Base-by-base conservation (phyloP, 2,797 vertebrate species). In the Typhlichthys subterraneus region DNA sequence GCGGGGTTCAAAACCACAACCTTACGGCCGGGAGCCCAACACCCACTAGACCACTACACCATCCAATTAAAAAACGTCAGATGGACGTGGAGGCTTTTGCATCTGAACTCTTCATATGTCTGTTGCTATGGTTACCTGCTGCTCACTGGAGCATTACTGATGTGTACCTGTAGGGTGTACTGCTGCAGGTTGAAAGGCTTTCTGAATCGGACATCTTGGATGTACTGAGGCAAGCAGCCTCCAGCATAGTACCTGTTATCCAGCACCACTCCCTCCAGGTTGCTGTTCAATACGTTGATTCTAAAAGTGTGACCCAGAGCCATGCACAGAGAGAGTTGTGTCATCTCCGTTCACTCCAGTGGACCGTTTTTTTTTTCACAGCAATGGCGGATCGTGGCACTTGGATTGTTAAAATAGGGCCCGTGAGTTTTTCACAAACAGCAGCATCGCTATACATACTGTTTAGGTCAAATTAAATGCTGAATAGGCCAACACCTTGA, bases 211-310 rank as follows among this genome's bases (percentile, higher is more conserved):
- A 89, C 90, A 46, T 95, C 87, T 56, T 90, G 69, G 61, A 98
- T 95, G 69, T 93, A 95, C 15, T 97, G 91, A 0, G 96, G 94
- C 64, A 94, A 77, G 52, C 97, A 98, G 55, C 87, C 92, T 0
- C 96, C 96, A 1, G 86, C 96, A 0, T 96, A 98, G 83, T 97
- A 97, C 64, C 89, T 91, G 86, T 98, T 95, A 63, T 99, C 96
- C 0, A 99, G 92, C 78, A 99, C 94, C 0, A 93, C 57, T 56
- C 95, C 96, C 79, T 97, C 95, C 70, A 96, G 85, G 29, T 82
- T 85, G 58, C 94, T 94, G 57, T 92, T 94, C 84, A 97, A 88
- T 59, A 96, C 63, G 79, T 97, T 99, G 81, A 97, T 85, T 76
- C 97, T 99, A 80, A 0, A 72, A 57, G 54, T 31, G 53, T 67